phyloP scores from a whole-genome alignment of 2,113 vertebrate species.

The Synchiropus splendidus region DNA sequence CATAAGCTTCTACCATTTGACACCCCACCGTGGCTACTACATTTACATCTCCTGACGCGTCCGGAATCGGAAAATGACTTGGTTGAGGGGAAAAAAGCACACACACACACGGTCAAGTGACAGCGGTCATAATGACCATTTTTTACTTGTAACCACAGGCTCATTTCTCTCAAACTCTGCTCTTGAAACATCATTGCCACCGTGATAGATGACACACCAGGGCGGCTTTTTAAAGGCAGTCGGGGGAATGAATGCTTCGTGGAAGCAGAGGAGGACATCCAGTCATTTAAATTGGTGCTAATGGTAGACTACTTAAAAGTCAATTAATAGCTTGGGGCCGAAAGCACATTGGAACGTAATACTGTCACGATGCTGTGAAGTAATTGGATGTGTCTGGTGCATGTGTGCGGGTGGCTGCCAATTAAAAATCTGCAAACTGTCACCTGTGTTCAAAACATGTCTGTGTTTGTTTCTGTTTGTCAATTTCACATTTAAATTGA shows the following conservation, averaged over 20 bases:
- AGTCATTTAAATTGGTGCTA: conserved; percentile 57
- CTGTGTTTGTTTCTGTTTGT: too few species aligned
- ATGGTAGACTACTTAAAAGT: conserved; percentile 58
- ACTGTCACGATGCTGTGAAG: conserved; percentile 47
- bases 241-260: conserved; percentile 14
- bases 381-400: conserved; percentile 40
- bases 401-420: background rate
- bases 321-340: conserved; percentile 54
- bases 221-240: too few species aligned
- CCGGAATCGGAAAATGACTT: too few species aligned
- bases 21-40: too few species aligned
- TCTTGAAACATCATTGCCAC: conserved; percentile 8
- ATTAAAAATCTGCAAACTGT: too few species aligned
- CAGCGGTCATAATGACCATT: conserved; percentile 10
- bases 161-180: conserved; percentile 2
- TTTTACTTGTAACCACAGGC: background rate
- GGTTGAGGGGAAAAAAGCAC: too few species aligned
- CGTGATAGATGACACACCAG: conserved; percentile 15
- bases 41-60: too few species aligned
- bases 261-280: conserved; percentile 40
- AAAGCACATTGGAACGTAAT: conserved; percentile 51
- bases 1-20: conserved; percentile 52
- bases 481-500: too few species aligned
- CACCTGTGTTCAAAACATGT: too few species aligned
- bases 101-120: too few species aligned